Evolutionary conservation across 1,140 invertebrate species (phyloP).

Genomic region (Hermetia illucens): DNA sequence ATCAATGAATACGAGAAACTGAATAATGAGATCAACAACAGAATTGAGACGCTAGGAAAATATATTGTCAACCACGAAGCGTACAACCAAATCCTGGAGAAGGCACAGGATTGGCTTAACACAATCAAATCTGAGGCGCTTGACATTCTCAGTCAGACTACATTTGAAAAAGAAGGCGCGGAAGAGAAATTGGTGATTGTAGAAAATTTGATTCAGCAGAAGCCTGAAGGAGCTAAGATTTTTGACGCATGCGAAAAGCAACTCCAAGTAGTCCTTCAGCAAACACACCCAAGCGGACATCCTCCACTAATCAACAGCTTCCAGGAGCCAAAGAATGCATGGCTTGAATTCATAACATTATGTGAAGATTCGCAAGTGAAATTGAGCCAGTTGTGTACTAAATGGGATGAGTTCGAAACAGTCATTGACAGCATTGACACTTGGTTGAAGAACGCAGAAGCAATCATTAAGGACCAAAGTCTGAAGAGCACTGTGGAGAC

Average conservation of each 20-base stretch:
- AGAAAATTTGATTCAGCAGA: conserved; percentile 58
- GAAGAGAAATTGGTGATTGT: conserved; percentile 58
- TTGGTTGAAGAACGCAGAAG: conserved; percentile 77
- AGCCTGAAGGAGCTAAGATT: conserved; percentile 55
- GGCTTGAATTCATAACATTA: conserved; percentile 60
- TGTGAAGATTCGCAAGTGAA: conserved; percentile 52
- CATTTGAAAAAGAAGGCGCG: conserved; percentile 56
- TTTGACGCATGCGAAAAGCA: conserved; percentile 55
- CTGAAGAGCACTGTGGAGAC: conserved; percentile 71
- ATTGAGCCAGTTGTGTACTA: conserved; percentile 52
- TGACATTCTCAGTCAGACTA: conserved; percentile 56
- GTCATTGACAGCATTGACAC: conserved; percentile 57
- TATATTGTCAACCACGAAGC: conserved; percentile 69
- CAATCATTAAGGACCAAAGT: conserved; percentile 75
- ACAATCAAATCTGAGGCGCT: conserved; percentile 50
- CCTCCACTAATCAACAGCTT: conserved; percentile 56
- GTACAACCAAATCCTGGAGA: conserved; percentile 62
- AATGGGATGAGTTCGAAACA: conserved; percentile 67
- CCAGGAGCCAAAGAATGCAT: conserved; percentile 56
- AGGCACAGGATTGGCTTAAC: conserved; percentile 48
- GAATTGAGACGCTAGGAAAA: conserved; percentile 50
- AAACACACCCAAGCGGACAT: conserved; percentile 69
- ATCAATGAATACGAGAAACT: conserved; percentile 54
- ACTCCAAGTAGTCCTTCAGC: conserved; percentile 54
- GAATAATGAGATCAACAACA: conserved; percentile 47